These are phyloP conservation scores for Parauchenoglanis ngamensis DNA, from an alignment of 2,797 vertebrate species.

Conservation along the genomic window DNA sequence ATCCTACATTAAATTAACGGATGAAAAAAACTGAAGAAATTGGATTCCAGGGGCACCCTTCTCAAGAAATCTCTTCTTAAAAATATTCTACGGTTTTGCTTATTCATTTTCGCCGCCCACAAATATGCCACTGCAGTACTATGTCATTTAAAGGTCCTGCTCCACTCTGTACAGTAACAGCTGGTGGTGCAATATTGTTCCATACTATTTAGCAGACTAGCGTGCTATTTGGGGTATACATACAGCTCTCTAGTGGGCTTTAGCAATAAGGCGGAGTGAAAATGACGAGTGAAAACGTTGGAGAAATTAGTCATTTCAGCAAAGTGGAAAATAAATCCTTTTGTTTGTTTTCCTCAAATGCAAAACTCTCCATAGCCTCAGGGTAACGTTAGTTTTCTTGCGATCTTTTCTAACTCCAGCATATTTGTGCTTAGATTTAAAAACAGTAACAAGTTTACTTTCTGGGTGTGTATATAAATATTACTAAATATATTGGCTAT, in stretches of 20 bases:
- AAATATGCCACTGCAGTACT: neutral
- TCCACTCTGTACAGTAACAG: conserved; percentile 4
- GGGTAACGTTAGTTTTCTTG: neutral
- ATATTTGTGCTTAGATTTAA: neutral
- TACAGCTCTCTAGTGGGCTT: conserved; percentile 19
- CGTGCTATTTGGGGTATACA: neutral
- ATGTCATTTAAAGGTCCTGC: neutral
- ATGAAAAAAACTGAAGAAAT: neutral
- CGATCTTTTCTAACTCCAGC: neutral
- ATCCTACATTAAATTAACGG: neutral
- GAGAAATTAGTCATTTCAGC: neutral
- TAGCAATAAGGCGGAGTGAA: neutral
- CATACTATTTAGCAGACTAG: conserved; percentile 15
- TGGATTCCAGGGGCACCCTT: neutral
- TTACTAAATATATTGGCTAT: neutral
- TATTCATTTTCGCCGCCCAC: neutral
- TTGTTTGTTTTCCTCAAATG: neutral
- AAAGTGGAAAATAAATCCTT: neutral
- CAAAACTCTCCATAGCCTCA: neutral
- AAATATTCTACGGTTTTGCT: neutral
- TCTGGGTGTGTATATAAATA: neutral
- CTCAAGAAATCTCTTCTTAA: neutral
- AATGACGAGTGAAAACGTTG: neutral
- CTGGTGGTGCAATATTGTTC: neutral
- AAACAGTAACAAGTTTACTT: neutral